These are phyloP conservation scores for Phrynocephalus forsythii DNA, from an alignment of 2,797 vertebrate species.

Conservation along the genomic window DNA sequence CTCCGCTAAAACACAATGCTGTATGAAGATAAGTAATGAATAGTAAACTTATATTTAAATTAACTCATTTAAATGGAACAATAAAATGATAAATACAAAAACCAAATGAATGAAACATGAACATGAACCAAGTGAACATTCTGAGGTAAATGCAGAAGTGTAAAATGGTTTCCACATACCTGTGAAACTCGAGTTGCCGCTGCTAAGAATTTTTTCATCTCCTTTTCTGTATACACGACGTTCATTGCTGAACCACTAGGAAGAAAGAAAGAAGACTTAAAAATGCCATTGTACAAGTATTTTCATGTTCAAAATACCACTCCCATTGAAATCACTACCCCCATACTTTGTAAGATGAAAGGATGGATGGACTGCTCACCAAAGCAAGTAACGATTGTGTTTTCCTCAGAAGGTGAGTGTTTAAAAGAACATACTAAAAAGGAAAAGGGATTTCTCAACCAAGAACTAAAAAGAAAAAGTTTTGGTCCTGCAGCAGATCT, in stretches of 20 bases:
- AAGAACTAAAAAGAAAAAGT: not conserved
- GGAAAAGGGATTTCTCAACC: not conserved
- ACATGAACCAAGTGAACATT: not conserved
- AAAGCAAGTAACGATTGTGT: not conserved
- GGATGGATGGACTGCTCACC: not conserved
- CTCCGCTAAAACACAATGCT: no score
- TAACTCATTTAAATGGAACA: slow-evolving; percentile 19
- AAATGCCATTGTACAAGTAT: not conserved
- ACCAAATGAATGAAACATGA: not conserved
- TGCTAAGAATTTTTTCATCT: slow-evolving; percentile 95
- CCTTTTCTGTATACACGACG: slow-evolving; percentile 88
- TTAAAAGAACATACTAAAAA: slow-evolving; percentile 24
- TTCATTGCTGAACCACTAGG: slow-evolving; percentile 95
- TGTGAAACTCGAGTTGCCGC: slow-evolving; percentile 94
- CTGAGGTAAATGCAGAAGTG: slow-evolving; percentile 18
- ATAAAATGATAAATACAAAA: not conserved
- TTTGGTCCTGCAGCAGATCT: not conserved
- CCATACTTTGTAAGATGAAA: not conserved
- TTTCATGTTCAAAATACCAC: not conserved
- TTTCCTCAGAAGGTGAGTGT: slow-evolving; percentile 4
- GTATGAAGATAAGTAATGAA: not conserved
- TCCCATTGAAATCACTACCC: slow-evolving; percentile 15
- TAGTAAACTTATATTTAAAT: slow-evolving; percentile 15
- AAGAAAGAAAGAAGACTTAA: not conserved
- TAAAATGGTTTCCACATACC: slow-evolving; percentile 76